A percentile compares a stretch with the other conserved stretches of the same genome.
Conservation (phyloP, 2,888 invertebrate genomes). For the Zygaena filipendulae region DNA sequence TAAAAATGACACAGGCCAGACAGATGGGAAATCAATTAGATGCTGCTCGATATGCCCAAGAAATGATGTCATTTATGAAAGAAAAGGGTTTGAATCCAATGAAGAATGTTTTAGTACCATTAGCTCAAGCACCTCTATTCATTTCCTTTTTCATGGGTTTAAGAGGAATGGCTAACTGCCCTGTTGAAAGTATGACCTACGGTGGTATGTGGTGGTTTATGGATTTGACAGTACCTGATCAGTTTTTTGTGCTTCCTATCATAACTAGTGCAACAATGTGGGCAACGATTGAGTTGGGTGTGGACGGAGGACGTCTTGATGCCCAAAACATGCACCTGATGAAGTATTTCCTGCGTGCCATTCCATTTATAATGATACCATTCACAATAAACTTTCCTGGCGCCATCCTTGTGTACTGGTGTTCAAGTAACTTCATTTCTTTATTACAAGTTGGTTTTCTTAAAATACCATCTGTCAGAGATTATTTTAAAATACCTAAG, state of each 20-base stretch:
- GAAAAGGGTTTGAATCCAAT: slow-evolving; percentile 83
- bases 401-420: slow-evolving; percentile 92
- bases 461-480: slow-evolving; percentile 77
- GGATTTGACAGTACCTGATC: slow-evolving; percentile 92
- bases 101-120: slow-evolving; percentile 80
- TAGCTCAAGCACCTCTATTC: slow-evolving; percentile 90
- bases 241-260: slow-evolving; percentile 86
- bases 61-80: slow-evolving; percentile 85
- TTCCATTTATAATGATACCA: slow-evolving; percentile 85
- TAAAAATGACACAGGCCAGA: slow-evolving; percentile 88
- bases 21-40: slow-evolving; percentile 84
- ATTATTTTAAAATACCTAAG: slow-evolving; percentile 80
- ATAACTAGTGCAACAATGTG: slow-evolving; percentile 86
- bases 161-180: slow-evolving; percentile 87
- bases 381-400: slow-evolving; percentile 90
- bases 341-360: slow-evolving; percentile 78
- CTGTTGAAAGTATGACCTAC: slow-evolving; percentile 87
- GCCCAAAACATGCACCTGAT: slow-evolving; percentile 75
- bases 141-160: slow-evolving; percentile 92
- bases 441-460: slow-evolving; percentile 82
- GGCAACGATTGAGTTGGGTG: slow-evolving; percentile 84
- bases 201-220: slow-evolving; percentile 95
- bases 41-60: slow-evolving; percentile 78
- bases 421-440: slow-evolving; percentile 87
- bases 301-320: slow-evolving; percentile 76